These are phyloP conservation scores for Heliconius himera DNA, from an alignment of 1,140 invertebrate genomes.

Conservation along the genomic window DNA sequence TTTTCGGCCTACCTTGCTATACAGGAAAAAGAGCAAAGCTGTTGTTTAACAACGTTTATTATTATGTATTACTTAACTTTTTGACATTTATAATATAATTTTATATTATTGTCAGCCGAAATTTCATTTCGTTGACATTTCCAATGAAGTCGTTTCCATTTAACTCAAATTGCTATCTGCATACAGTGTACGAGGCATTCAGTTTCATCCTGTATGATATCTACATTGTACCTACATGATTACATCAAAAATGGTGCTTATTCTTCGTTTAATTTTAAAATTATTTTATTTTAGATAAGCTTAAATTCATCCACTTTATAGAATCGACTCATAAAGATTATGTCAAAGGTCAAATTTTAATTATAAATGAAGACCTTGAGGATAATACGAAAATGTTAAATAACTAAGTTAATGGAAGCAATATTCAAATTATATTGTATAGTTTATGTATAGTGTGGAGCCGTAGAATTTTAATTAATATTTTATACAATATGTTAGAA, in stretches of 20 bases:
- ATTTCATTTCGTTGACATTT: not conserved
- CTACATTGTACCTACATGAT: too few species aligned
- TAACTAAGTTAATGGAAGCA: conserved; percentile 2
- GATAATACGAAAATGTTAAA: conserved; percentile 4
- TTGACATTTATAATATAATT: not conserved
- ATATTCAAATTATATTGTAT: conserved; percentile 4
- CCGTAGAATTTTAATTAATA: not conserved
- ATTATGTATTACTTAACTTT: not conserved
- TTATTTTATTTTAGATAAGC: not conserved
- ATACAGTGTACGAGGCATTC: not conserved
- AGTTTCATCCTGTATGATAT: not conserved
- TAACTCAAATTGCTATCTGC: not conserved
- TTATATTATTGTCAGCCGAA: not conserved
- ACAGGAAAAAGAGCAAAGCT: too few species aligned
- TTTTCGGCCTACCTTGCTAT: too few species aligned
- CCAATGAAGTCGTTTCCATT: not conserved
- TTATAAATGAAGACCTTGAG: not conserved
- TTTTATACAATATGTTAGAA: not conserved
- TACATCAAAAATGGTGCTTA: too few species aligned
- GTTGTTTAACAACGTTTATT: too few species aligned
- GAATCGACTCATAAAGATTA: not conserved
- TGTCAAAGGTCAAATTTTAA: not conserved
- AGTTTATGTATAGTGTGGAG: not conserved
- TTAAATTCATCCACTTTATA: not conserved
- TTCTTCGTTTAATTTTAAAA: too few species aligned